These are phyloP conservation scores for Anguilla marmorata DNA, from an alignment of 2,797 vertebrate genomes.

Conservation along the genomic window DNA sequence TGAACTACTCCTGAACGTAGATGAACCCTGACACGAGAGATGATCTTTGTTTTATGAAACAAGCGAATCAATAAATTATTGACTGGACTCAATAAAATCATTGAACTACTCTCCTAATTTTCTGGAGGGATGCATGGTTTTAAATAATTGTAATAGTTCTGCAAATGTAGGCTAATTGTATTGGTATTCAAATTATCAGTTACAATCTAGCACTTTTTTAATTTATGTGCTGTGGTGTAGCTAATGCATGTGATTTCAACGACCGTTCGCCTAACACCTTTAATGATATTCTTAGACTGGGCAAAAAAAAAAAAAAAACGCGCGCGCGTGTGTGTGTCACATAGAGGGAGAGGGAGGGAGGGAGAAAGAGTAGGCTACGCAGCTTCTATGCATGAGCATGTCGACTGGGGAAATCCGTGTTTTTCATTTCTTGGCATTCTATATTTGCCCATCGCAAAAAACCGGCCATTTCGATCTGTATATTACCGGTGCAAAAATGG, in stretches of 20 bases:
- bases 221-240: neutral
- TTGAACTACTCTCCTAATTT: neutral
- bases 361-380: no score
- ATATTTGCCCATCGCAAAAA: no score
- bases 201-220: neutral
- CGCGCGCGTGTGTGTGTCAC: neutral
- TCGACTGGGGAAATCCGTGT: no score
- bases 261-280: neutral
- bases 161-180: neutral
- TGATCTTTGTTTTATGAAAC: neutral
- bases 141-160: neutral
- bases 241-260: neutral
- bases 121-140: neutral
- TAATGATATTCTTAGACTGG: neutral
- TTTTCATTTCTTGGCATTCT: no score
- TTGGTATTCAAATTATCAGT: neutral
- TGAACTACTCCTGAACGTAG: neutral
- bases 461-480: no score
- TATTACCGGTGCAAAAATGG: no score
- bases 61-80: neutral
- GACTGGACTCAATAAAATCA: neutral
- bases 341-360: neutral
- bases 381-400: no score
- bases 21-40: neutral
- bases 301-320: neutral